These are phyloP conservation scores for Motacilla alba DNA, from an alignment of 2,113 vertebrate genomes.

Conservation along the genomic window DNA sequence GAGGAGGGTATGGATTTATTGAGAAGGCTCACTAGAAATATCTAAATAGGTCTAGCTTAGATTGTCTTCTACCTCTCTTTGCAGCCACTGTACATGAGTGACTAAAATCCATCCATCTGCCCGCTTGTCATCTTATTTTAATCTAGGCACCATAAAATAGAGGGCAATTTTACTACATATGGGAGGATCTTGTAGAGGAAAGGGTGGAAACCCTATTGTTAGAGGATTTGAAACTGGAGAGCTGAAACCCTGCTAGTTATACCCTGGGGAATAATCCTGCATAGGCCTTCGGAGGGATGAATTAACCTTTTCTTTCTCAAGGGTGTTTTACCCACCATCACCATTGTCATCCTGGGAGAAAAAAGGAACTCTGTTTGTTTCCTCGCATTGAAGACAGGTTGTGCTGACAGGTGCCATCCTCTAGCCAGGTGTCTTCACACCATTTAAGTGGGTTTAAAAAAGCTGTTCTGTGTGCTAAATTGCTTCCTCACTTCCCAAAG, in stretches of 20 bases:
- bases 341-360: background rate
- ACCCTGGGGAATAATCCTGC: background rate
- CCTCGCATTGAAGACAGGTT: background rate
- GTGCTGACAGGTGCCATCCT: conserved; percentile 59
- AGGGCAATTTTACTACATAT: background rate
- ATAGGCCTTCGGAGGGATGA: background rate
- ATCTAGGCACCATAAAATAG: background rate
- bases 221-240: background rate
- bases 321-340: background rate
- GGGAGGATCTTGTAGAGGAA: background rate
- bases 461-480: conserved; percentile 64
- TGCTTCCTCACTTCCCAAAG: conserved; percentile 54
- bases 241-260: background rate
- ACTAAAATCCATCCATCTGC: background rate
- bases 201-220: background rate
- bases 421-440: conserved; percentile 71
- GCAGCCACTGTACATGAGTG: background rate
- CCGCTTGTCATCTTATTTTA: background rate
- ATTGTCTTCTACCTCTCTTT: background rate
- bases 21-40: background rate
- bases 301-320: conserved; percentile 27
- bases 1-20: background rate
- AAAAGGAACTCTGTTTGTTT: conserved; percentile 30
- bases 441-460: conserved; percentile 65
- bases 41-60: background rate